Evolutionary conservation across 2,888 invertebrate genomes (phyloP).

Genomic region (Malthinus flaveolus): DNA sequence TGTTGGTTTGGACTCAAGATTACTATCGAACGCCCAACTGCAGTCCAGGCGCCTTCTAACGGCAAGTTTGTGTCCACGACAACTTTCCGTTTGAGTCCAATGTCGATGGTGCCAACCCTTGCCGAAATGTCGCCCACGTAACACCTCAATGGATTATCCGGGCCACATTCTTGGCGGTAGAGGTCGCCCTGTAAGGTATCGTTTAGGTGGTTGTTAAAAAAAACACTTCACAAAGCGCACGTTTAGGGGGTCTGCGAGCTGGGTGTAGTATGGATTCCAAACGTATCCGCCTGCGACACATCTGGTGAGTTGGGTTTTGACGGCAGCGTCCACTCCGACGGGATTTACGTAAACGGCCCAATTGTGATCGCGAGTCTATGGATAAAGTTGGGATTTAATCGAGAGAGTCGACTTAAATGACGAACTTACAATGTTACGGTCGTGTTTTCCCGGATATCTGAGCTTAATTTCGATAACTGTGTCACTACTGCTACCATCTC

Average conservation of each 20-base stretch:
- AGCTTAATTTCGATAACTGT: constrained; percentile 89
- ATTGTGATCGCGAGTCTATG: constrained; percentile 78
- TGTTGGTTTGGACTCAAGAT: constrained; percentile 77
- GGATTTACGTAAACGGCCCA: constrained; percentile 93
- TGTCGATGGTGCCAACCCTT: constrained; percentile 78
- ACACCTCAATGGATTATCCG: constrained; percentile 86
- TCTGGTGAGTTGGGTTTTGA: constrained; percentile 75
- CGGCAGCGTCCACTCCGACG: constrained; percentile 88
- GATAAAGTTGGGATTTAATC: constrained; percentile 36
- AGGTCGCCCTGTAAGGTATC: constrained; percentile 67
- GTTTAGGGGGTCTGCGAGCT: constrained; percentile 86
- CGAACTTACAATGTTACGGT: constrained; percentile 72
- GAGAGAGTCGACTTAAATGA: not conserved
- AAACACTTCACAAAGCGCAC: constrained; percentile 53
- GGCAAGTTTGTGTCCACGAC: constrained; percentile 88
- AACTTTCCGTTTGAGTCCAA: constrained; percentile 76
- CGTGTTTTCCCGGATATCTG: constrained; percentile 82
- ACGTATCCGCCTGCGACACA: constrained; percentile 90
- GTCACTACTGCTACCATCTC: constrained; percentile 84
- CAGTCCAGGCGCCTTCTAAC: constrained; percentile 74
- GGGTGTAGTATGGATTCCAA: constrained; percentile 91
- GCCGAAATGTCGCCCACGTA: constrained; percentile 90
- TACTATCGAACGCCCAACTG: constrained; percentile 84
- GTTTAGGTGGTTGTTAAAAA: constrained; percentile 1
- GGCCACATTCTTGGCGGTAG: constrained; percentile 84